Evolutionary conservation across 2,113 vertebrate genomes (phyloP), one percentile per base, ranked within the genome.

Genomic region (Muntiacus reevesi): DNA sequence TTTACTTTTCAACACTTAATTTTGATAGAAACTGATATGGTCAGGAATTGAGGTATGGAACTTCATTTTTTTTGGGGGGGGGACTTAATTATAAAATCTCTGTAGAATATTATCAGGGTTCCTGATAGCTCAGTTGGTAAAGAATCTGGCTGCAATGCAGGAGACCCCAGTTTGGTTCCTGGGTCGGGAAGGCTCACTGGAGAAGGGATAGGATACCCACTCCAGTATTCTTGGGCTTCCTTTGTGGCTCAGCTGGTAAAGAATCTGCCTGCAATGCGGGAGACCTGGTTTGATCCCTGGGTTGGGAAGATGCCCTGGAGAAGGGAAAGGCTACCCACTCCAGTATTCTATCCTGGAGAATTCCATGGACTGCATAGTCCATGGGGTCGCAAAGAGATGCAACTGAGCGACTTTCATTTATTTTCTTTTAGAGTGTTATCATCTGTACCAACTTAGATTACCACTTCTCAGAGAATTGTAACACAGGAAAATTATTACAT

Each of bases 1-100:
- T 64, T 95, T 60, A 43, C 45, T 95, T 96, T 96, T 76, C 76
- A 93, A 27, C 27, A 83, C 54, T 92, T 87, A 94, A 81, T 83
- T 95, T 78, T 67, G 81, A 78, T 89, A n/a, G 21, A 81, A 92
- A 82, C 45, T 62, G 15, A 21, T 79, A 67, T 57, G n/a, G 28
- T 89, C n/a, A 60, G n/a, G n/a, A 94, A 93, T 62, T 84, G 40
- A 91, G 25, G 27, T 90, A 16, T 40, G 76, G 28, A 84, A 40
- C 12, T n/a, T n/a, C n/a, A n/a, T n/a, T n/a, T n/a, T n/a, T n/a
- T n/a, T n/a, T n/a, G n/a, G n/a, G n/a, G n/a, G n/a, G n/a, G n/a
- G n/a, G n/a, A n/a, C n/a, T 78, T 45, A 45, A 60, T 64, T 95
- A 40, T 57, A 36, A 92, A 89, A 40, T 83, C 40, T 76, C 78